phyloP scores from a whole-genome alignment of 2,113 vertebrate species.

The Beaufortia kweichowensis region DNA sequence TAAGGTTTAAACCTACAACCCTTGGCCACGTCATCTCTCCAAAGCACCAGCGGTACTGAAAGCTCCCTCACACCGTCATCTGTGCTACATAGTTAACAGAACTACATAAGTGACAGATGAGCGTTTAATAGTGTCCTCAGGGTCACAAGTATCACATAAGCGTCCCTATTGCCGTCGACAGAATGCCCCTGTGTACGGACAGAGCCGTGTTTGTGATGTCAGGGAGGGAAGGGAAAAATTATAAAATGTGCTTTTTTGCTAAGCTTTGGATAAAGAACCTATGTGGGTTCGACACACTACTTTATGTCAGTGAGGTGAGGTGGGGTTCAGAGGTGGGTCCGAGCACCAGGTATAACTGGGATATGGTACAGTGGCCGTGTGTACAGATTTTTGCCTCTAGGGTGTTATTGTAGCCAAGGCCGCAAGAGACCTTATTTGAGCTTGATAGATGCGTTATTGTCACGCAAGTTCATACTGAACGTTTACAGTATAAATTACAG shows the following conservation, averaged over 20 bases:
- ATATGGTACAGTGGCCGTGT: constrained; percentile 25
- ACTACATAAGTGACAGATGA: not conserved
- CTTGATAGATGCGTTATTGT: constrained; percentile 26
- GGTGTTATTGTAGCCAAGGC: constrained; percentile 48
- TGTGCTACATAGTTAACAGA: not conserved
- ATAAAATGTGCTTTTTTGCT: constrained; percentile 44
- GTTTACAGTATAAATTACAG: not conserved
- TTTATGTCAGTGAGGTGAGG: constrained; percentile 34
- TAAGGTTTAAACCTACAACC: too few relatives aligned
- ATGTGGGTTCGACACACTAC: constrained; percentile 38
- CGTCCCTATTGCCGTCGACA: not conserved
- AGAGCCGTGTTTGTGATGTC: constrained; percentile 45
- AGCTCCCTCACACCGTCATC: not conserved
- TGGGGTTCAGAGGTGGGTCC: constrained; percentile 35
- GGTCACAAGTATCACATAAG: not conserved
- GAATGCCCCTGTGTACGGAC: constrained; percentile 43
- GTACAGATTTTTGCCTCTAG: constrained; percentile 35
- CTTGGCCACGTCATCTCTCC: too few relatives aligned
- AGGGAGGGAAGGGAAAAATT: constrained; percentile 45
- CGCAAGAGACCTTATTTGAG: constrained; percentile 33
- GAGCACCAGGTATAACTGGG: constrained; percentile 25
- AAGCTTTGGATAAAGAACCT: constrained; percentile 46
- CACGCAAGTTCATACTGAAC: constrained; percentile 21
- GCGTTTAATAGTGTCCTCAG: constrained; percentile 5
- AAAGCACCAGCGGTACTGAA: not conserved